Base-by-base conservation (phyloP, 1,140 invertebrate genomes). In the Spodoptera frugiperda region DNA sequence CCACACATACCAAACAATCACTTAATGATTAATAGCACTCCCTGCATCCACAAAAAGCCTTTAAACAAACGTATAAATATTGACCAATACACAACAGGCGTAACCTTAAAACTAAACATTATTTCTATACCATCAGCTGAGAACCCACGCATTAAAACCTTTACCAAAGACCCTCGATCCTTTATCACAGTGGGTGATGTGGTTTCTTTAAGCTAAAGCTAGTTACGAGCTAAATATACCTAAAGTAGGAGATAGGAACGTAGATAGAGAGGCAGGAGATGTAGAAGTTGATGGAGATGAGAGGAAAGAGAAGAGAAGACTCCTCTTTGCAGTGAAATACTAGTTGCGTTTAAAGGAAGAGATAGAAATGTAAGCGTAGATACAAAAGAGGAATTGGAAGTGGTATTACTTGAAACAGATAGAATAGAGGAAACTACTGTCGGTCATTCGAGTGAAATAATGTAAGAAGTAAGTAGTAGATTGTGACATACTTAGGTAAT, bases 131-230 rank as follows among this genome's bases (percentile, higher is more conserved):
- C 85, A 65, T 72, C 89, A 86, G 83, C 87, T 78, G 77, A 85
- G 82, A 75, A 87, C 73, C 82, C 85, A 81, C 83, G 73, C 84
- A 63, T 70, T 83, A 75, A 84, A 80, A 82, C 88, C 87, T 82
- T 83, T 82, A 83, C 81, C 81, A 81, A 72, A 81, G 30, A 72
- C 79, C 75, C 84, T 81, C 89, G 80, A 87, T 85, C 91, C 89
- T 86, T 87, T 92, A 92, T 92, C 91, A 92, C 91, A 92, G 91
- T 78, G 71, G 88, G 89, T 91, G 91, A 92, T 92, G 91, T 92
- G 90, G 90, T 83, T 79, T 89, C 61, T 71, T 57, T 11, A 78
- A 78, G 68, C 75, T 79, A 78, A 78, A 76, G 74, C 78, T 81
- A 78, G 77, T 53, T 65, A 76, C 48, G 55, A 53, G 54, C 61